Evolutionary conservation across 2,113 vertebrate genomes (phyloP).

Genomic region (Pseudorectes ferrugineus): DNA sequence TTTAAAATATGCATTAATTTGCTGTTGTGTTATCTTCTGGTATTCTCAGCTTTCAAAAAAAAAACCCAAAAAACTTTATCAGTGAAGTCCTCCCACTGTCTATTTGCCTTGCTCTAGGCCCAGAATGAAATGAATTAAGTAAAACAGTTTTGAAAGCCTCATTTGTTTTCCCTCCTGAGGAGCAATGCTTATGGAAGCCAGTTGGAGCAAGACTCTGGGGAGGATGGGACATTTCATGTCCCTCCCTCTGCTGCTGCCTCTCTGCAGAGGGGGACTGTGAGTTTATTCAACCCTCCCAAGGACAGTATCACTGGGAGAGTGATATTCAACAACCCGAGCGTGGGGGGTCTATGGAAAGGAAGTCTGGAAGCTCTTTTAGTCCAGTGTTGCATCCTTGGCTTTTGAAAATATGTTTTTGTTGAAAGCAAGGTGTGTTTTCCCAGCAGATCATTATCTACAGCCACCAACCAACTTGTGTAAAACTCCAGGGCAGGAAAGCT

Average conservation of each 20-base stretch:
- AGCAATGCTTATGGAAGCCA: not conserved
- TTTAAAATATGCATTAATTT: constrained; percentile 63
- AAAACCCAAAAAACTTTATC: not conserved
- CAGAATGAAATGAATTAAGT: constrained; percentile 15
- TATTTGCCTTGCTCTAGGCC: not conserved
- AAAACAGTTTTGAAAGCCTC: constrained; percentile 30
- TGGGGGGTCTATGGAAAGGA: not conserved
- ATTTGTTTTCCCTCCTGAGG: constrained; percentile 26
- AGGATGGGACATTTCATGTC: not conserved
- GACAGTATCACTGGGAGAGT: not conserved
- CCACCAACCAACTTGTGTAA: not conserved
- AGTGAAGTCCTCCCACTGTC: constrained; percentile 38
- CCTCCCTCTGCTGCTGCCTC: not conserved
- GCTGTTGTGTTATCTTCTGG: constrained; percentile 50
- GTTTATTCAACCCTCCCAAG: not conserved
- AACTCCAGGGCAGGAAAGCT: not conserved
- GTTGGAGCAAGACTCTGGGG: not conserved
- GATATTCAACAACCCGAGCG: not conserved
- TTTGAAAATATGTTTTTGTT: not conserved
- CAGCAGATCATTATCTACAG: not conserved
- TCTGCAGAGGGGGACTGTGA: not conserved
- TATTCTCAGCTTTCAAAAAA: constrained; percentile 27
- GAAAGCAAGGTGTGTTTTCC: not conserved
- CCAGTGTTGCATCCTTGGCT: not conserved
- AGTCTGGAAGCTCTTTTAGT: not conserved